Evolutionary conservation across 2,888 invertebrate species (phyloP).

Genomic region (Ametastegia equiseti): DNA sequence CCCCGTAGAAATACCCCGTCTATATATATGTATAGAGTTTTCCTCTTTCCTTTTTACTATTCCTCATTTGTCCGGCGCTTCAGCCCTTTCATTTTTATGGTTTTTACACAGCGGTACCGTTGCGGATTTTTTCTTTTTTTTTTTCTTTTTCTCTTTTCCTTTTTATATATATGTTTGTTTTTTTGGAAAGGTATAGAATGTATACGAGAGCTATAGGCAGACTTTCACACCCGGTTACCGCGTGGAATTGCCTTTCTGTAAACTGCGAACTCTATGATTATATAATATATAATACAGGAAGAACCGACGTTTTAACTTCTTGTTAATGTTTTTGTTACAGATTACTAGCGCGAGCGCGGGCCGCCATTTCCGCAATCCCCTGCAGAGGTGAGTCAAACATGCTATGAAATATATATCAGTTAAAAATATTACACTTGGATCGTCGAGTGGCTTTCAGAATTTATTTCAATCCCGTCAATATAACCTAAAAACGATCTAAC

Average conservation of each 20-base stretch:
- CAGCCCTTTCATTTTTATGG: slow-evolving; percentile 37
- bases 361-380: slow-evolving; percentile 58
- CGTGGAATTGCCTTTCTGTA: background rate
- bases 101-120: background rate
- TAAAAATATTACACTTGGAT: background rate
- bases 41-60: slow-evolving; percentile 24
- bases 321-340: slow-evolving; percentile 60
- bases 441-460: slow-evolving; percentile 7
- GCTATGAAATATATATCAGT: slow-evolving; percentile 26
- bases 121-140: slow-evolving; percentile 14
- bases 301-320: background rate
- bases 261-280: background rate
- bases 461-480: slow-evolving; percentile 3
- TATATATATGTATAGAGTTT: slow-evolving; percentile 8
- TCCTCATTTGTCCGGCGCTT: slow-evolving; percentile 31
- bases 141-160: slow-evolving; percentile 49
- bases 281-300: background rate
- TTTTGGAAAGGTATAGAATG: background rate
- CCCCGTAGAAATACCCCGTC: slow-evolving; percentile 1
- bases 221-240: slow-evolving; percentile 22
- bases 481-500: background rate
- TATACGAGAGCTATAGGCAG: background rate
- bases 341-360: slow-evolving; percentile 65
- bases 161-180: background rate
- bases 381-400: slow-evolving; percentile 63